Percentiles rank a stretch among this genome's conserved stretches.
Evolutionary conservation across 2,888 invertebrate genomes (phyloP).

Genomic region (Agriotes lineatus): DNA sequence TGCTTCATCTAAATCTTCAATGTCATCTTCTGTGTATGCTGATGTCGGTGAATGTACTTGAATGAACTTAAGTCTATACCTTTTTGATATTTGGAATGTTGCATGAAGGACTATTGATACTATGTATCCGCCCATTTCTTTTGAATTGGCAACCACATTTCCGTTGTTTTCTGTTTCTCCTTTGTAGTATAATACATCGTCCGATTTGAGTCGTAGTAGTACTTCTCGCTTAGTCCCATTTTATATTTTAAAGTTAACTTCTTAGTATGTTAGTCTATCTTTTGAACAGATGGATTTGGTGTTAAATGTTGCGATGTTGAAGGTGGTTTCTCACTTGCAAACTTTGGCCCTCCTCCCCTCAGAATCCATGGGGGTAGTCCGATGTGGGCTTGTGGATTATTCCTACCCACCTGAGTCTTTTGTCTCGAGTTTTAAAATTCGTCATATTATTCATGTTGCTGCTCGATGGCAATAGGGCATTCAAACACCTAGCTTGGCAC

Average conservation of each 20-base stretch:
- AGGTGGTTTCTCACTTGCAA: no score
- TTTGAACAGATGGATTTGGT: slow-evolving; percentile 3
- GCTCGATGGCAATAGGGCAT: no score
- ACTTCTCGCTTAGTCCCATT: slow-evolving; percentile 1
- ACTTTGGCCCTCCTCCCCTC: no score
- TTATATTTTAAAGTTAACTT: neutral
- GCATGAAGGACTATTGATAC: neutral
- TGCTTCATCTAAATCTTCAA: slow-evolving; percentile 9
- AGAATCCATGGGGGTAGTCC: no score
- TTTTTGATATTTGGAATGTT: slow-evolving; percentile 8
- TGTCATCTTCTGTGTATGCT: neutral
- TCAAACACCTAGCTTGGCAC: no score
- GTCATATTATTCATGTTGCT: no score
- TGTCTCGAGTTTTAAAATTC: no score
- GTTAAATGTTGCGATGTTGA: slow-evolving; percentile 5
- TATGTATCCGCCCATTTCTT: neutral
- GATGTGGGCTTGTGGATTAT: no score
- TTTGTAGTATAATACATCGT: no score
- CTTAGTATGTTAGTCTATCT: neutral
- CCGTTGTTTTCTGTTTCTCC: slow-evolving; percentile 1
- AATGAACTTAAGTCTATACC: slow-evolving; percentile 2
- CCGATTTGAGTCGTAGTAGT: neutral
- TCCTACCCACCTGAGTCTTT: slow-evolving; percentile 13
- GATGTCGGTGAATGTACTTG: slow-evolving; percentile 1
- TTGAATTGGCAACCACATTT: neutral